A percentile compares a stretch with the other conserved stretches of the same genome.
These are phyloP conservation scores for Stramonita haemastoma DNA, from an alignment of 2,888 invertebrate species.

Conservation along the genomic window DNA sequence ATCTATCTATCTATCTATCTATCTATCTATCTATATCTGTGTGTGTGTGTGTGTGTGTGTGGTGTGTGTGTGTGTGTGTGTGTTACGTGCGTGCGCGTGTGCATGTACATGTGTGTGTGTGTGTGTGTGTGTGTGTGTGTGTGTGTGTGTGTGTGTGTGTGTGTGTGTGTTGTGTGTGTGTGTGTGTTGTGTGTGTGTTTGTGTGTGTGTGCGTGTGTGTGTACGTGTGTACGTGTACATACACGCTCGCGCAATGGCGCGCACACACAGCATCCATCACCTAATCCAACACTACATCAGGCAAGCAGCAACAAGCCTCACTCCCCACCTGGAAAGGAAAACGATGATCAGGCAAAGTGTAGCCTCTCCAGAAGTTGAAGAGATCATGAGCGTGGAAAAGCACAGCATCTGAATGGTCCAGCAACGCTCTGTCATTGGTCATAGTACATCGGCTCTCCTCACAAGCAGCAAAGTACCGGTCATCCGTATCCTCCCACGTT, in stretches of 20 bases:
- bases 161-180: neutral
- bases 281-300: neutral
- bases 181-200: neutral
- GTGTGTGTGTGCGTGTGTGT: neutral
- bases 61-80: no score
- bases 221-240: neutral
- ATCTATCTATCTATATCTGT: no score
- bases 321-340: constrained; percentile 55
- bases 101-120: neutral
- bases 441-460: constrained; percentile 50
- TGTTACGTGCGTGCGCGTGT: no score
- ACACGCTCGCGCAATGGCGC: no score
- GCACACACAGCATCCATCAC: neutral
- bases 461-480: constrained; percentile 49
- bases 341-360: constrained; percentile 54
- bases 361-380: constrained; percentile 54
- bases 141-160: neutral
- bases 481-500: constrained; percentile 53
- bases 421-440: constrained; percentile 54
- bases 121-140: neutral
- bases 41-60: no score
- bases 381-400: constrained; percentile 57
- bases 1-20: neutral
- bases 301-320: neutral
- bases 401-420: constrained; percentile 59